Evolutionary conservation across 2,113 vertebrate genomes (phyloP), one percentile per base, ranked within the genome.

Genomic region (Plotosus lineatus): DNA sequence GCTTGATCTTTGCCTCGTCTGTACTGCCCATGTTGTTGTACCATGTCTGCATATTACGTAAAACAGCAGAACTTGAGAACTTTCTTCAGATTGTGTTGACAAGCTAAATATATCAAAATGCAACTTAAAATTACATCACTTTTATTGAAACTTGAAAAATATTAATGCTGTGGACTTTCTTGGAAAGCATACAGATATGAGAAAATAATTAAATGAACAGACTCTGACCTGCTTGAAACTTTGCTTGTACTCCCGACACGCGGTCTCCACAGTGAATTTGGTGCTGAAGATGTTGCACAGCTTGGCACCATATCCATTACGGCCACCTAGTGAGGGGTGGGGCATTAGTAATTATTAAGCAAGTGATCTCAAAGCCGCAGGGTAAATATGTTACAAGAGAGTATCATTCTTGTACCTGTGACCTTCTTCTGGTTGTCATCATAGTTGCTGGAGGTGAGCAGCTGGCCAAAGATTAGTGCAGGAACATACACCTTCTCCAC

Each of bases 281-380:
- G 81, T 97, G 91, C 98, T 99, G 84, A 99, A 99, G 89, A 99
- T 99, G 77, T 99, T 99, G 91, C 98, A 99, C 55, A 99, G 90
- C 90, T 99, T 99, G 58, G 98, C 98, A 87, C 98, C 98, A n/a
- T 98, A 99, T 84, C 98, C 98, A 89, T 99, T 99, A 87, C 97
- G 94, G 23, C 98, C 98, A 92, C 98, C 98, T 99, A 46, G 31
- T 10, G 4, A n/a, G n/a, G n/a, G n/a, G n/a, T n/a, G 2, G 8
- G 38, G 19, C 17, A 4, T 38, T 15, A 1, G 23, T 40, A 28
- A 36, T 3, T 0, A 17, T 71, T 2, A 56, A 28, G 11, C 23
- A 44, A n/a, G n/a, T n/a, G 11, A 14, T n/a, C 33, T n/a, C 26
- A 40, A 44, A 28, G 46, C 4, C 9, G 21, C 14, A 11, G 3